phyloP scores from a whole-genome alignment of 1,140 invertebrate species.

The Oncopodura yosiiana region DNA sequence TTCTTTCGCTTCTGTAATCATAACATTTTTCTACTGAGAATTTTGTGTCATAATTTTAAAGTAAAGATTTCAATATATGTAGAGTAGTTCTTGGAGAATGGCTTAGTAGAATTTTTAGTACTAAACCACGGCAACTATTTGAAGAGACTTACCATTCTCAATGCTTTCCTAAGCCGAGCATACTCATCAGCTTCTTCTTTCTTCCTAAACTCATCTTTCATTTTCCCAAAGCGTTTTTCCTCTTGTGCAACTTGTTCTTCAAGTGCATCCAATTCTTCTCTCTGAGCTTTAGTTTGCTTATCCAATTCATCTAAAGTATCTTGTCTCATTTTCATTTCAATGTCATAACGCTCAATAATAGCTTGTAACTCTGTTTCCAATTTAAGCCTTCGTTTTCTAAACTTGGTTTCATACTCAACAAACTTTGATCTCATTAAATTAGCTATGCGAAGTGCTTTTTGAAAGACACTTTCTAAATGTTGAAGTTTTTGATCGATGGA shows the following conservation, averaged over 20 bases:
- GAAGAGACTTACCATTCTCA: too few relatives aligned
- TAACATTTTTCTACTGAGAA: neutral
- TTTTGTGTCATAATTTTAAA: neutral
- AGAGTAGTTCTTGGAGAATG: neutral
- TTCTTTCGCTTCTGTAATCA: conserved; percentile 5
- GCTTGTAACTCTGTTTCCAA: conserved; percentile 1
- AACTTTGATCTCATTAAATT: conserved; percentile 10
- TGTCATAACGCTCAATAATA: neutral
- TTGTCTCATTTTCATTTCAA: conserved; percentile 9
- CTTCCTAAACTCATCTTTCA: neutral
- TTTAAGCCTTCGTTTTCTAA: conserved; percentile 3
- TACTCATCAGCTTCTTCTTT: too few relatives aligned
- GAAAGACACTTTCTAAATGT: neutral
- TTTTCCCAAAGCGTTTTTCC: neutral
- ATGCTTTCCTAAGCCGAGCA: too few relatives aligned
- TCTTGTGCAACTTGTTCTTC: neutral
- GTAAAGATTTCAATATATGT: too few relatives aligned
- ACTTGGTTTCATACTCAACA: neutral
- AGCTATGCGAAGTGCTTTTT: neutral
- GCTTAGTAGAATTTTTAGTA: neutral
- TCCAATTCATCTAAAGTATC: neutral
- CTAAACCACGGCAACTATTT: neutral
- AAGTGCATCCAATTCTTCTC: neutral
- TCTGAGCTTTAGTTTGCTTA: neutral
- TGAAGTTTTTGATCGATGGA: conserved; percentile 4